Evolutionary conservation across 2,888 invertebrate species (phyloP), one percentile per base, ranked within the genome.

Genomic region (Synergus gifuensis): DNA sequence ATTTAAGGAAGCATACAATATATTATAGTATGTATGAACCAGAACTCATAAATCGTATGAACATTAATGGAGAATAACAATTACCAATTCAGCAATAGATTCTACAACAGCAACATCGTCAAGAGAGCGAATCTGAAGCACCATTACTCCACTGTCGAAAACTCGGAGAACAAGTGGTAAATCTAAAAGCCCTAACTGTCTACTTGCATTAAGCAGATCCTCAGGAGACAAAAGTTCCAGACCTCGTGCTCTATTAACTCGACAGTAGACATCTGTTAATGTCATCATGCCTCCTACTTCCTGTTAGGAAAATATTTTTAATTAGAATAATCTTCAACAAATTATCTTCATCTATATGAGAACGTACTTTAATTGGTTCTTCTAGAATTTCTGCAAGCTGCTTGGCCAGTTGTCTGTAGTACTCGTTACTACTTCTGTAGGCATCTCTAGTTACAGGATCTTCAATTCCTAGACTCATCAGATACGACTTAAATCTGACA

Each of bases 281-380:
- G 98, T 96, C 98, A 99, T 98, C 94, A 99, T 98, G 12, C 99
- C 99, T 46, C 99, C 98, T 90, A 95, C 95, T 89, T 98, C 97
- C 96, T 97, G 83, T 42, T 85, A 85, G 79, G 8, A 28, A 60
- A 22, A 4, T 8, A 64, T 9, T 46, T 62, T 62, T 22, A 9
- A 66, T 77, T 77, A 28, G 0, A 2, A n/a, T 28, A 81, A 54
- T 64, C 46, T 46, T 14, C 14, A 46, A 9, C 7, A 4, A 54
- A 62, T 60, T 5, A 36, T 44, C 46, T 49, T 81, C 12, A 76
- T 42, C n/a, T 28, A 60, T 60, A 28, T 76, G n/a, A 67, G 16
- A 62, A 76, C 90, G 90, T 91, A 97, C 97, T 93, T 96, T 95
- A 80, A 98, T 94, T 36, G 97, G 97, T 88, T 95, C 95, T 81